phyloP scores from a whole-genome alignment of 2,113 vertebrate genomes.

The Plestiodon gilberti region DNA sequence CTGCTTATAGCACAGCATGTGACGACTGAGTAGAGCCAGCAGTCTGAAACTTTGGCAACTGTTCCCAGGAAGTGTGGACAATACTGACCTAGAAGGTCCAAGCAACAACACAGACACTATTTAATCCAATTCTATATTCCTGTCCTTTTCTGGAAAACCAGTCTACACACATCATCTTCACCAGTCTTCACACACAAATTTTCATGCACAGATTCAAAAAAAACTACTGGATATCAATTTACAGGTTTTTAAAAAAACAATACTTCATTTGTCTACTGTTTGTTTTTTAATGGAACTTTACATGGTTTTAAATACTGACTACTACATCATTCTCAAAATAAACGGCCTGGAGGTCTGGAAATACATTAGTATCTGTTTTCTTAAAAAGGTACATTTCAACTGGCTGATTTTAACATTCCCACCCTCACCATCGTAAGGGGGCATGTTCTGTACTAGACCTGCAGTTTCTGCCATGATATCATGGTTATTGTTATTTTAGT shows the following conservation, averaged over 20 bases:
- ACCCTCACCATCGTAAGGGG: not conserved
- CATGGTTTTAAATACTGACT: not conserved
- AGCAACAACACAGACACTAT: not conserved
- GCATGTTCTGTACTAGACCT: slow-evolving; percentile 1
- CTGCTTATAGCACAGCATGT: no score
- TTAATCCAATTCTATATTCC: not conserved
- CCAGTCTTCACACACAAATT: no score
- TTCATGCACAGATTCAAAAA: not conserved
- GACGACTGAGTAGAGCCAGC: no score
- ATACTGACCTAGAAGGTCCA: no score
- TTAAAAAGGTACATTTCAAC: slow-evolving; percentile 32
- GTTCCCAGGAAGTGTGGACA: no score
- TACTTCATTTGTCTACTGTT: not conserved
- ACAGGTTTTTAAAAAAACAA: not conserved
- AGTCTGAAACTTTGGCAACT: no score
- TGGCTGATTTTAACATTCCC: not conserved
- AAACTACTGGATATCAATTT: not conserved
- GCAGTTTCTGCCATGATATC: slow-evolving; percentile 36
- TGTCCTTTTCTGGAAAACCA: no score
- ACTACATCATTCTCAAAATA: not conserved
- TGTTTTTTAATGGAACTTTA: not conserved
- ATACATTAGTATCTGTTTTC: not conserved
- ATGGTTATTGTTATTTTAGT: slow-evolving; percentile 31
- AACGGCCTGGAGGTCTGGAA: not conserved
- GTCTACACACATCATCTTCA: not conserved